These are phyloP conservation scores for Sebastes steindachneri DNA, from an alignment of 2,797 vertebrate genomes.

Conservation along the genomic window DNA sequence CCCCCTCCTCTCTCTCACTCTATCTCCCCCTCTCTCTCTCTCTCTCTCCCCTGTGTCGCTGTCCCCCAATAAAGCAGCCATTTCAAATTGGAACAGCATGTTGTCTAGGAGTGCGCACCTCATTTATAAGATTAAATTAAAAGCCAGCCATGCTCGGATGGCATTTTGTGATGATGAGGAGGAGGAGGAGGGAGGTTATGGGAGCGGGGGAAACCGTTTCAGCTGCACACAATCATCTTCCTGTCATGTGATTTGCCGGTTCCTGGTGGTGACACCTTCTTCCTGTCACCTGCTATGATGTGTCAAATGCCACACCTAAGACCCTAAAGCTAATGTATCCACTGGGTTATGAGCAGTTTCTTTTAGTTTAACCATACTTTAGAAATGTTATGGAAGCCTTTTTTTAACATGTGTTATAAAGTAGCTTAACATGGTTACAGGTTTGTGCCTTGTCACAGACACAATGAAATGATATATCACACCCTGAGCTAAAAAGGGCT, in stretches of 20 bases:
- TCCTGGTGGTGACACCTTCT: constrained; percentile 79
- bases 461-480: constrained; percentile 80
- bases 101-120: constrained; percentile 82
- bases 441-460: constrained; percentile 70
- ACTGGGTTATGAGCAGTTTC: constrained; percentile 31
- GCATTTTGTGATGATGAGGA: constrained; percentile 75
- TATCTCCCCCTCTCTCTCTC: constrained; percentile 6
- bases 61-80: constrained; percentile 83
- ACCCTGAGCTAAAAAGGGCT: constrained; percentile 67
- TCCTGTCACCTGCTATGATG: constrained; percentile 81
- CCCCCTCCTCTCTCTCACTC: constrained; percentile 20
- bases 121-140: constrained; percentile 88
- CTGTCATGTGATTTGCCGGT: constrained; percentile 79
- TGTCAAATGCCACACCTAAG: constrained; percentile 80
- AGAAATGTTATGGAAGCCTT: constrained; percentile 35
- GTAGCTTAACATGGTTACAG: constrained; percentile 68
- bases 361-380: constrained; percentile 9
- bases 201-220: constrained; percentile 57
- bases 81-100: constrained; percentile 86
- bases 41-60: constrained; percentile 70
- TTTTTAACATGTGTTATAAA: constrained; percentile 60
- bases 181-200: constrained; percentile 34
- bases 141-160: constrained; percentile 81
- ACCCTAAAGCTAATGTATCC: constrained; percentile 58
- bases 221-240: constrained; percentile 81